Percentiles rank a stretch among this genome's conserved stretches.
phyloP scores from a whole-genome alignment of 1,140 invertebrate species.

The Trichogramma pretiosum region DNA sequence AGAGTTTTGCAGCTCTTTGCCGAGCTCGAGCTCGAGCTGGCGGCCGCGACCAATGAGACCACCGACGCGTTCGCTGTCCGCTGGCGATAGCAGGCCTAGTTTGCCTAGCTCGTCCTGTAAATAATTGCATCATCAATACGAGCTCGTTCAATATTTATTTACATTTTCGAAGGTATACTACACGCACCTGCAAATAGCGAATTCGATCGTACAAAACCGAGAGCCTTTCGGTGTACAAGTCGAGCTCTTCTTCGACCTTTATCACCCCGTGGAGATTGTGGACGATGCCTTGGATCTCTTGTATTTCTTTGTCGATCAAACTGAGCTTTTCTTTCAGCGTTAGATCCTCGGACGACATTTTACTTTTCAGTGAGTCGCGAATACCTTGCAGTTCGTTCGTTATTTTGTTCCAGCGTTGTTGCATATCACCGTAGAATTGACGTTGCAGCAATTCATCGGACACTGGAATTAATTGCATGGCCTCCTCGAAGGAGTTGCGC shows the following conservation, averaged over 20 bases:
- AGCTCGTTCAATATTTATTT: too few species aligned
- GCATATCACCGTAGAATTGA: conserved; percentile 64
- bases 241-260: conserved; percentile 71
- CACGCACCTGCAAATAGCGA: conserved; percentile 56
- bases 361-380: conserved; percentile 56
- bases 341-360: conserved; percentile 60
- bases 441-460: conserved; percentile 73
- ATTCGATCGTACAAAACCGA: conserved; percentile 67
- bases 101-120: conserved; percentile 59
- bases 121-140: too few species aligned
- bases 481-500: conserved; percentile 62
- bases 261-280: conserved; percentile 65
- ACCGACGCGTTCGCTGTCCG: conserved; percentile 67
- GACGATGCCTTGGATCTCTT: conserved; percentile 57
- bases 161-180: too few species aligned
- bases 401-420: conserved; percentile 65
- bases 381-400: conserved; percentile 55
- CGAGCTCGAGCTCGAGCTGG: conserved; percentile 57
- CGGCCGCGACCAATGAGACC: conserved; percentile 57
- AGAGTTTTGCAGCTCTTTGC: conserved; percentile 66
- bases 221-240: conserved; percentile 67
- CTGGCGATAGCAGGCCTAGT: conserved; percentile 59
- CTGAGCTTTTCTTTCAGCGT: conserved; percentile 62
- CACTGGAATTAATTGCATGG: conserved; percentile 65
- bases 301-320: conserved; percentile 62